A percentile compares a stretch with the other conserved stretches of the same genome.
Evolutionary conservation across 2,113 vertebrate species (phyloP).

Genomic region (Cephalopterus ornatus): DNA sequence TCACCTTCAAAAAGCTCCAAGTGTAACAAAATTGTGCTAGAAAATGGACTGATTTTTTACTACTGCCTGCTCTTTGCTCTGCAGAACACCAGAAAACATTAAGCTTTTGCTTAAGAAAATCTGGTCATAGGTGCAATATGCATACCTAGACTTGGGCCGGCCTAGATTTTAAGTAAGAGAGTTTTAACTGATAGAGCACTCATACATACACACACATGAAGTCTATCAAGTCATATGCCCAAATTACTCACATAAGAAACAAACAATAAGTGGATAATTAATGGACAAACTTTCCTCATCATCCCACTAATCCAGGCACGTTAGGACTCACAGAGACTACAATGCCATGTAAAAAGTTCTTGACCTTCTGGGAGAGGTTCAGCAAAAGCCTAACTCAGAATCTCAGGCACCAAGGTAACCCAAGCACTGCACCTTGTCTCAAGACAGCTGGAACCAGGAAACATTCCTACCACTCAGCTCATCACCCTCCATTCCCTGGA

Average conservation of each 20-base stretch:
- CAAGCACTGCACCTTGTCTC: neutral
- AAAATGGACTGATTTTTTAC: neutral
- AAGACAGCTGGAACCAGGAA: neutral
- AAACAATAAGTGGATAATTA: neutral
- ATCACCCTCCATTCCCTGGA: neutral
- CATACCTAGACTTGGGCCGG: neutral
- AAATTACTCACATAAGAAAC: neutral
- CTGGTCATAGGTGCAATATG: neutral
- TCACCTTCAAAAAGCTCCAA: neutral
- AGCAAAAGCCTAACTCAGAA: neutral
- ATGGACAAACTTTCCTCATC: neutral
- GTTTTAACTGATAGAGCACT: neutral
- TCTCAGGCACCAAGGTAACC: no score
- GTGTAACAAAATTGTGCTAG: neutral
- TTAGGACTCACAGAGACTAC: neutral
- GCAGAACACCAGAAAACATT: neutral
- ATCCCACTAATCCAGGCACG: neutral
- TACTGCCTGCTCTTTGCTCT: neutral
- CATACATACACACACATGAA: accelerated
- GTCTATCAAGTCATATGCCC: neutral
- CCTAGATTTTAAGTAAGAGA: neutral
- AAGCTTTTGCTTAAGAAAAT: neutral
- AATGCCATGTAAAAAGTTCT: neutral
- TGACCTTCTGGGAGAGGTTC: neutral
- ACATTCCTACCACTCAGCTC: neutral